Evolutionary conservation across 2,113 vertebrate species (phyloP).

Genomic region (Haemorhous mexicanus): DNA sequence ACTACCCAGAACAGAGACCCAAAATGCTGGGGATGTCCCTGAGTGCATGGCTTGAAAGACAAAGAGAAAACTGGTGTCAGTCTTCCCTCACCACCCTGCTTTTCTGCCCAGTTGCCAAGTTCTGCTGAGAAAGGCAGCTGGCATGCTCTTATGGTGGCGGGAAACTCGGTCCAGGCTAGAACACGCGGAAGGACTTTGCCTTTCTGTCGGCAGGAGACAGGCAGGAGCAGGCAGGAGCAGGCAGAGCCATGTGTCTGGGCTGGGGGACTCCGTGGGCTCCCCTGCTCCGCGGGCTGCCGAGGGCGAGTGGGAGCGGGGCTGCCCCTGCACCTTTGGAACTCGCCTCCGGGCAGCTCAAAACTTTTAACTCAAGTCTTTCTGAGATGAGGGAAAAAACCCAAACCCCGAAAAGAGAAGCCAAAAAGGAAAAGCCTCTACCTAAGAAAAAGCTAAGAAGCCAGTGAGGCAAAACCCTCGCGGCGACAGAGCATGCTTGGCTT

Average conservation of each 20-base stretch:
- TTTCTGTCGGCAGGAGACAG: rapidly evolving
- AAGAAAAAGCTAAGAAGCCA: background rate
- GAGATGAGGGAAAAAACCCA: background rate
- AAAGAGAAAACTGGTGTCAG: background rate
- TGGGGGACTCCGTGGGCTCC: rapidly evolving
- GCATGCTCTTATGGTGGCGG: background rate
- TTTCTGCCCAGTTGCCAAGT: background rate
- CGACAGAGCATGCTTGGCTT: rapidly evolving
- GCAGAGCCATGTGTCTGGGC: background rate
- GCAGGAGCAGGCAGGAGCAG: background rate
- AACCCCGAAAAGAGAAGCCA: background rate
- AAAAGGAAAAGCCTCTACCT: background rate
- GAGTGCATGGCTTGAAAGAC: background rate
- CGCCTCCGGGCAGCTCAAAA: background rate
- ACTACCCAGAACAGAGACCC: background rate
- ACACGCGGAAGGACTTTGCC: rapidly evolving
- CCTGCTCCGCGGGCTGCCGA: rapidly evolving
- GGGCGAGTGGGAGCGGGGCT: rapidly evolving
- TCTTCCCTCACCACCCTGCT: background rate
- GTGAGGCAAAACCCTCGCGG: rapidly evolving
- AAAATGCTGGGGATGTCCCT: background rate
- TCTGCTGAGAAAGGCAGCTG: background rate
- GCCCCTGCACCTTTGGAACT: background rate
- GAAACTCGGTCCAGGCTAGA: background rate
- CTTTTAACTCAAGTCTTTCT: background rate